These are phyloP conservation scores for human (Homo sapiens) DNA, from an alignment of 2,113 vertebrate genomes.

Conservation along the genomic window GRCh38 chr7:36516501-36517000, in stretches of 20 bases:
- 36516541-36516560: background rate
- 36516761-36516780: background rate
- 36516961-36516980: background rate
- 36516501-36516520: background rate
- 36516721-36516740: background rate
- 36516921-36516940: background rate
- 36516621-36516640: background rate
- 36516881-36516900: slow-evolving; percentile 51
- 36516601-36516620: background rate
- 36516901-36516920: slow-evolving; percentile 41
- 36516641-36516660: background rate
- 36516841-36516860: background rate
- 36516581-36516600: background rate
- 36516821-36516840: background rate
- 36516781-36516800: background rate
- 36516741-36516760: background rate
- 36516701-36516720: background rate
- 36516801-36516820: background rate
- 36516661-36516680: background rate
- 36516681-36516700: background rate
- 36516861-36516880: background rate
- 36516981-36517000: background rate
- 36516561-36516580: too few relatives aligned
- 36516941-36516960: background rate
- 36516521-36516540: background rate